Percentiles rank a stretch among this genome's conserved stretches.
Conservation (phyloP, 1,140 invertebrate species). For the Helicoverpa zea region DNA sequence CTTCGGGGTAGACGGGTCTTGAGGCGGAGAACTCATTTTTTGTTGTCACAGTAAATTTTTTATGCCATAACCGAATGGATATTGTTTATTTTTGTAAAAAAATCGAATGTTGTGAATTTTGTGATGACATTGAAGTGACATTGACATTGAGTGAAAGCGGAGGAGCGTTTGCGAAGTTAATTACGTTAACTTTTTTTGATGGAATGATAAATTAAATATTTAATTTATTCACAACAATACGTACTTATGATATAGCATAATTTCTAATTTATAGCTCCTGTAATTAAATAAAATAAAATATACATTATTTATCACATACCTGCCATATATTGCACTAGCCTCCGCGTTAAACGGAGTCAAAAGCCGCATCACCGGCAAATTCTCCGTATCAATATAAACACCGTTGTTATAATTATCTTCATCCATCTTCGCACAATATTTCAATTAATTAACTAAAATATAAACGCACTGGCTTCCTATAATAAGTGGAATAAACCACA, state of each 20-base stretch:
- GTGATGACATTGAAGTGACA: conserved; percentile 57
- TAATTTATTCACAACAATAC: too few relatives aligned
- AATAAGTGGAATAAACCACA: too few relatives aligned
- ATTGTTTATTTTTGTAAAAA: conserved; percentile 36
- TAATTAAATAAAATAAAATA: background rate
- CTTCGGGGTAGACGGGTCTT: background rate
- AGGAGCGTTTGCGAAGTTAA: background rate
- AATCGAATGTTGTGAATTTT: conserved; percentile 31
- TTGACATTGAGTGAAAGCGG: conserved; percentile 34
- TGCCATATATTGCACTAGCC: conserved; percentile 78
- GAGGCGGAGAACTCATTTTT: conserved; percentile 63
- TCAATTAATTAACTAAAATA: background rate
- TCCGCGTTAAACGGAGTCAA: conserved; percentile 75
- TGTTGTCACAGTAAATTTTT: conserved; percentile 35
- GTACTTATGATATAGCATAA: too few relatives aligned
- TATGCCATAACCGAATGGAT: conserved; percentile 52
- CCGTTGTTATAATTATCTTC: conserved; percentile 27
- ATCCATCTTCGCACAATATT: background rate
- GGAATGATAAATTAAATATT: too few relatives aligned
- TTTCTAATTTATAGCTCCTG: too few relatives aligned
- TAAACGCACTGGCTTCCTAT: background rate
- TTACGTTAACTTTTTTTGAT: too few relatives aligned
- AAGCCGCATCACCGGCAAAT: conserved; percentile 80
- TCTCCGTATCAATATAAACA: conserved; percentile 71
- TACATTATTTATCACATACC: conserved; percentile 66